phyloP scores from a whole-genome alignment of 1,140 invertebrate species.

The Argopecten irradians region DNA sequence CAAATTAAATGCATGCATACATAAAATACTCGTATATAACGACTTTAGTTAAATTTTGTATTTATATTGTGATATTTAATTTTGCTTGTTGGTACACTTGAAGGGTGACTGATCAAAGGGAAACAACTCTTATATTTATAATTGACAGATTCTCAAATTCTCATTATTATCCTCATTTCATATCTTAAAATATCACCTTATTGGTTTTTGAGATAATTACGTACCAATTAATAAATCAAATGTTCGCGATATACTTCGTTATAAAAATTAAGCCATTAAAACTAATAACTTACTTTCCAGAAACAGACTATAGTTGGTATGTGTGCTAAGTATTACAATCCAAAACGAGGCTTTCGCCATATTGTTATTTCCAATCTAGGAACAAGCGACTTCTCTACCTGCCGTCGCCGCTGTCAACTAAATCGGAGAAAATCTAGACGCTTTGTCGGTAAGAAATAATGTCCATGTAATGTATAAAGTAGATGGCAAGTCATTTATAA shows the following conservation, averaged over 20 bases:
- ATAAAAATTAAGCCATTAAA: background rate
- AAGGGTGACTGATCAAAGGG: too few species aligned
- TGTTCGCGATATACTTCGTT: background rate
- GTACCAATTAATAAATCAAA: too few species aligned
- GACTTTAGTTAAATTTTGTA: too few species aligned
- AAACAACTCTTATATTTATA: too few species aligned
- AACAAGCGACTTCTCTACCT: background rate
- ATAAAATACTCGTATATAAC: too few species aligned
- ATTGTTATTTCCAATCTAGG: constrained; percentile 7
- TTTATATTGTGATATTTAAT: too few species aligned
- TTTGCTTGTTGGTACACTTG: too few species aligned
- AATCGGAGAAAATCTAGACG: background rate
- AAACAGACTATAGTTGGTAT: constrained; percentile 16
- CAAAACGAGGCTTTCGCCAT: constrained; percentile 6
- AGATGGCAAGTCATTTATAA: background rate
- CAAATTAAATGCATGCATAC: too few species aligned
- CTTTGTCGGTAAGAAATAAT: background rate
- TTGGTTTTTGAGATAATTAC: too few species aligned
- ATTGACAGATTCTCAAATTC: too few species aligned
- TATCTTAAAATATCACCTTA: too few species aligned
- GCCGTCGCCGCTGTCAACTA: background rate
- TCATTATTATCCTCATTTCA: too few species aligned
- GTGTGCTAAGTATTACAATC: constrained; percentile 1
- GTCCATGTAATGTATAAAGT: background rate
- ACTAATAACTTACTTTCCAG: background rate